Conservation (phyloP, 2,113 vertebrate genomes). For the Chlorodrepanis virens region DNA sequence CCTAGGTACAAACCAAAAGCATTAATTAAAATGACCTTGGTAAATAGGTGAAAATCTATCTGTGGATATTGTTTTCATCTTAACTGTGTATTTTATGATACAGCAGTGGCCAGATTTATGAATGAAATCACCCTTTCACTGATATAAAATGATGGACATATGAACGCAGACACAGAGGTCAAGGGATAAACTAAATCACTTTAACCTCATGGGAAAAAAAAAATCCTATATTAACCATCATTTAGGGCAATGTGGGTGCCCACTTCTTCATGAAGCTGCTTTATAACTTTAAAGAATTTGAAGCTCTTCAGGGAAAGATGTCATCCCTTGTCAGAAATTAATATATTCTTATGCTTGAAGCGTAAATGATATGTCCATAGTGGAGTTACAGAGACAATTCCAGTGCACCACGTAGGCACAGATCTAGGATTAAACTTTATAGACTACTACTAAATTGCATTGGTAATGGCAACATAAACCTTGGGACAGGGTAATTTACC, state of each 20-base stretch:
- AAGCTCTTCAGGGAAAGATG: not conserved
- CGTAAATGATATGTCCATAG: not conserved
- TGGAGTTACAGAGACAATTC: not conserved
- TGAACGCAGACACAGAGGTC: not conserved
- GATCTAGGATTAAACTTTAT: not conserved
- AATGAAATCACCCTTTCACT: not conserved
- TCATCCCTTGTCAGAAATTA: not conserved
- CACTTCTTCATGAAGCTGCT: not conserved
- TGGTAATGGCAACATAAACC: not conserved
- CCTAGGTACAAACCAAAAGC: not conserved
- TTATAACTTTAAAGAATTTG: not conserved
- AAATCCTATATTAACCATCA: not conserved
- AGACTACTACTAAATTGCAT: not conserved
- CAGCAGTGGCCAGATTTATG: not conserved
- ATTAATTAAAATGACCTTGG: not conserved
- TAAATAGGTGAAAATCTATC: not conserved
- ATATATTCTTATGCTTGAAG: not conserved
- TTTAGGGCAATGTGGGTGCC: not conserved
- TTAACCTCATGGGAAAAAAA: not conserved
- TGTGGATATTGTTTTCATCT: not conserved
- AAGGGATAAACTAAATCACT: not conserved
- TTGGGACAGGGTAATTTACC: not conserved
- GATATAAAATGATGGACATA: not conserved
- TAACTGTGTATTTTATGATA: not conserved
- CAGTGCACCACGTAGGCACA: not conserved